phyloP scores from a whole-genome alignment of 1,140 invertebrate genomes.

The Aricia agestis region DNA sequence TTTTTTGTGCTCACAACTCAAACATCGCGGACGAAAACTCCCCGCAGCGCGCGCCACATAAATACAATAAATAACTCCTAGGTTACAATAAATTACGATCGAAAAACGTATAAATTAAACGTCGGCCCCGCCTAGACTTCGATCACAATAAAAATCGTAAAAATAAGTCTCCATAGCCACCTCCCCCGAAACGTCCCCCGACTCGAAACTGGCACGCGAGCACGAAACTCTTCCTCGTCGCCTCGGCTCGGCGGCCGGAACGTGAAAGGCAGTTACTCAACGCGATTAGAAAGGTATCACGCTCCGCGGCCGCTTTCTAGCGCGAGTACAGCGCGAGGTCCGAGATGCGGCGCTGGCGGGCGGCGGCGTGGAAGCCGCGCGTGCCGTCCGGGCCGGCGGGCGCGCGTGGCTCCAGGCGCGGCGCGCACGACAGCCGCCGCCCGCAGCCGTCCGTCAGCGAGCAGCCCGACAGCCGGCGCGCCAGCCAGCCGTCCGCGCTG shows the following conservation, averaged over 20 bases:
- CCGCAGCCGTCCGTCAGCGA: slow-evolving; percentile 76
- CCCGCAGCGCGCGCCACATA: slow-evolving; percentile 55
- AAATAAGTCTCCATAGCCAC: background rate
- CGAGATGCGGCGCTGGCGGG: slow-evolving; percentile 72
- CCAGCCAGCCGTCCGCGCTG: slow-evolving; percentile 75
- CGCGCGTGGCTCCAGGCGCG: slow-evolving; percentile 78
- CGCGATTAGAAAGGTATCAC: slow-evolving; percentile 74
- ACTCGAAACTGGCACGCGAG: slow-evolving; percentile 51
- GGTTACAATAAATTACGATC: slow-evolving; percentile 45
- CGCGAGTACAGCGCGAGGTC: slow-evolving; percentile 74
- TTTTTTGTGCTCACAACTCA: slow-evolving; percentile 72
- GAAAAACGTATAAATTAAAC: slow-evolving; percentile 16
- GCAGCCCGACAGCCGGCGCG: slow-evolving; percentile 75
- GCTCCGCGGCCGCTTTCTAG: slow-evolving; percentile 69
- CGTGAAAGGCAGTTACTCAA: slow-evolving; percentile 74
- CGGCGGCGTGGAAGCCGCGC: slow-evolving; percentile 82
- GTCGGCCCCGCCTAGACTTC: background rate
- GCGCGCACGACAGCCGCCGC: slow-evolving; percentile 71
- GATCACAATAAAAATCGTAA: slow-evolving; percentile 18
- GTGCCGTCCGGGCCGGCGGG: slow-evolving; percentile 91
- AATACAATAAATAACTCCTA: slow-evolving; percentile 58
- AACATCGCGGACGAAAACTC: slow-evolving; percentile 67
- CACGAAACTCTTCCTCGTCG: slow-evolving; percentile 60
- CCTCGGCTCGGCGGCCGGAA: slow-evolving; percentile 55
- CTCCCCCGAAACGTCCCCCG: slow-evolving; percentile 16